Conservation (phyloP, 2,888 invertebrate genomes). For the Gerris lacustris region DNA sequence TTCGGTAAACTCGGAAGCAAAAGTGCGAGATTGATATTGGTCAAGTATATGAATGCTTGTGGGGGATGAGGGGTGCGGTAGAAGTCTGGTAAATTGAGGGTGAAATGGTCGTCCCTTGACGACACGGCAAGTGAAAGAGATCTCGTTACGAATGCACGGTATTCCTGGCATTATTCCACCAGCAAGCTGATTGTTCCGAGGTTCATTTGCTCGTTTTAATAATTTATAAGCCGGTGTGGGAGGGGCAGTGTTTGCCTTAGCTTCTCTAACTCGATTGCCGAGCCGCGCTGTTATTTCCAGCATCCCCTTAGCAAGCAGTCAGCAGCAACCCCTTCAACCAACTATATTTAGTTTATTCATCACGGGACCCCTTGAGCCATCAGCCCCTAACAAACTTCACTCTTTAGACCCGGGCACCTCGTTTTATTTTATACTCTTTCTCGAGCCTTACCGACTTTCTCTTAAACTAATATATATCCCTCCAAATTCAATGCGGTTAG, state of each 20-base stretch:
- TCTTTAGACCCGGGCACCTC: too few species aligned
- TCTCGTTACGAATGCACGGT: not conserved
- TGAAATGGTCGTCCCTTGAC: not conserved
- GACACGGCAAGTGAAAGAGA: not conserved
- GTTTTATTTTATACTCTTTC: too few species aligned
- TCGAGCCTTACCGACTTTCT: too few species aligned
- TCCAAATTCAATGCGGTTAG: too few species aligned
- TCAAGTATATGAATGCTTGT: too few species aligned
- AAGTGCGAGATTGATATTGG: too few species aligned
- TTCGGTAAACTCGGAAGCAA: too few species aligned
- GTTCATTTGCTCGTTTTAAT: slow-evolving; percentile 3
- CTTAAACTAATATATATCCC: too few species aligned
- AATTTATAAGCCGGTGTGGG: slow-evolving; percentile 3
- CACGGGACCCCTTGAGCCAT: too few species aligned
- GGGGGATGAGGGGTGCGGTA: too few species aligned
- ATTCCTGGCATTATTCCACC: too few species aligned
- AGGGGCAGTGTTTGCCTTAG: not conserved
- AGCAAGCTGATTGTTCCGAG: not conserved
- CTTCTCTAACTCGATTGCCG: not conserved
- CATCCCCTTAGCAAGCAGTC: not conserved
- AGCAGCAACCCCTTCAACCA: not conserved
- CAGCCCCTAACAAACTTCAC: too few species aligned
- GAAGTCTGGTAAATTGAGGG: not conserved
- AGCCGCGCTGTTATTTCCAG: slow-evolving; percentile 1
- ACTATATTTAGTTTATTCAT: not conserved